Base-by-base conservation (phyloP, 2,113 vertebrate genomes). In the Bos indicus region DNA sequence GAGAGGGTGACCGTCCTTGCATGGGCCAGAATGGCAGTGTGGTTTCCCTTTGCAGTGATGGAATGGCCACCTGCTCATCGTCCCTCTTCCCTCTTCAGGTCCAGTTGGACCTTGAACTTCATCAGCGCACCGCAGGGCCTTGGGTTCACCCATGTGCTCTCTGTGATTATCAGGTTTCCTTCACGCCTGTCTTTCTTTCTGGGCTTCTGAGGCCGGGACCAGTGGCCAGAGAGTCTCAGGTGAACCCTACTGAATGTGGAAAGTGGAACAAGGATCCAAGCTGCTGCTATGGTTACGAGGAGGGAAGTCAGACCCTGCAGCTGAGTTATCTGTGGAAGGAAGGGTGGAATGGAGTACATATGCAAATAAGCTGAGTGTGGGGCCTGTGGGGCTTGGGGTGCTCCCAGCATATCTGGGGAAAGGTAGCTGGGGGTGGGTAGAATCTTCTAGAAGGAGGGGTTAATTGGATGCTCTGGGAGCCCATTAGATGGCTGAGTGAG, bases 391-490 rank as follows among this genome's bases (percentile, higher is more conserved):
- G 19, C 67, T 71, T 13, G 11, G 17, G 52, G 28, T 94, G 77
- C 74, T 43, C 0, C 28, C 11, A 36, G 21, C 16, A 51, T n/a
- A 64, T 40, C 54, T 28, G 36, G 15, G 54, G 81, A 17, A 40
- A 54, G 28, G 33, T 51, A 83, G 15, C 17, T 56, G 60, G 25
- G 21, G 11, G 71, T 43, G 26, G 13, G 51, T 59, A 59, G 74
- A 93, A 54, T 88, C 40, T 64, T 84, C 90, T 60, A 33, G 52
- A 82, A 95, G 80, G 60, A 78, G 64, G 14, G 15, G 40, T 36
- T 91, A 19, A 25, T 26, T 81, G 52, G 46, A 78, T 54, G 28
- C 12, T 28, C 12, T 0, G 48, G 10, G 23, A 7, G n/a, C n/a
- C n/a, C 19, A 3, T 33, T 10, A 26, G 30, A 52, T 3, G 7